Base-by-base conservation (phyloP, 2,888 invertebrate genomes). In the Scaptomyza polygonia region DNA sequence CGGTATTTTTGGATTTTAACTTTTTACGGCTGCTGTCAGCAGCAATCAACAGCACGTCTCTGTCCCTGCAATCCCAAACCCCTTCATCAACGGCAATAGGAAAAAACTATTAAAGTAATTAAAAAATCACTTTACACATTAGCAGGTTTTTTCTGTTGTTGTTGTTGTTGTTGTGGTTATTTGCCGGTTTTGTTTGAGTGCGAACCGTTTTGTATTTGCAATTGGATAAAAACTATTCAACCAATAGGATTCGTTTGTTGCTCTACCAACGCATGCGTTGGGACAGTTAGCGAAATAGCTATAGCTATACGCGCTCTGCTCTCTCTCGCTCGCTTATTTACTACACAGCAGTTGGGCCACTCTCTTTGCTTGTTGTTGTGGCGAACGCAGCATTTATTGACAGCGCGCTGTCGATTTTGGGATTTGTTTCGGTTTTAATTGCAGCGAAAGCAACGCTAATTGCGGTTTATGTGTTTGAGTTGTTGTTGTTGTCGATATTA, bases 91-190 rank as follows among this genome's bases (percentile, higher is more conserved):
- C 39, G 5, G 1, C 30, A 4, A 5, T 59, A 40, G 32, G 29
- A 61, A 55, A 59, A 77, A 82, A 86, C 82, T 86, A 82, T 82
- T 71, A 78, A 62, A 62, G 69, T 83, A 80, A 82, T 82, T 82
- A 83, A 78, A 76, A 85, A 82, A 86, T 86, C 82, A 86, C 86
- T 86, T 82, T 80, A 67, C 78, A 76, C 74, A 82, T 82, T 77
- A 80, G 58, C 75, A 63, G 72, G 62, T 59, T 61, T 64, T 52
- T 30, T n/a, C n/a, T n/a, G n/a, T n/a, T n/a, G n/a, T n/a, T n/a
- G n/a, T n/a, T n/a, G n/a, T n/a, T n/a, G n/a, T n/a, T 18, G 8
- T 39, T 52, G 58, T n/a, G 1, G 21, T 21, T 27, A 45, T n/a
- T 36, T 40, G n/a, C 9, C 29, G 2, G 42, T 45, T 49, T 39